Base-by-base conservation (phyloP, 2,888 invertebrate species). In the Cheilosia pagana region DNA sequence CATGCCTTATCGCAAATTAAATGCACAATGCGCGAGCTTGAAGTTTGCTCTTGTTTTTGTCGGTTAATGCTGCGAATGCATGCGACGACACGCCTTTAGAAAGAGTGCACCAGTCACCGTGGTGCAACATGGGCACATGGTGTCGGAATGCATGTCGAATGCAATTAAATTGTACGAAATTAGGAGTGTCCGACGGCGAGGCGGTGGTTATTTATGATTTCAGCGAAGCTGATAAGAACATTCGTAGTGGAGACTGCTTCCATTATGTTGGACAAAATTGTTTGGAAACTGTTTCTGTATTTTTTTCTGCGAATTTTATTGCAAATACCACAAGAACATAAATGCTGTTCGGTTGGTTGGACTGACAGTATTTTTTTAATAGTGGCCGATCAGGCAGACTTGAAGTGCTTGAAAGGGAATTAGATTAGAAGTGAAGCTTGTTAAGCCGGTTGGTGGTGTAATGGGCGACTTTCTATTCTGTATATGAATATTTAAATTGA, bases 101-200 rank as follows among this genome's bases (percentile, higher is more conserved):
- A 16, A 25, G 14, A 75, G 14, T 21, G 45, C n/a, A 16, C 14
- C 53, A 35, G 39, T 6, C 39, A 25, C 35, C 28, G 39, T 35
- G 39, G 83, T 78, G 63, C 68, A 70, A 65, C 85, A 75, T 71
- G 62, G 75, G 39, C 75, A 55, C 71, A 55, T 67, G 71, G 85
- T 85, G 85, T 81, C 55, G 76, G 81, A 81, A 85, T 85, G 85
- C 85, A 85, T 85, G 85, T 85, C 81, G 75, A 85, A 85, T 81
- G 85, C 85, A 85, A 85, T 85, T 85, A 85, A 85, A 79, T 85
- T 85, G 81, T 85, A 67, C 65, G 43, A 71, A 81, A 81, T 85
- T 85, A 85, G 85, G 85, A 81, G 85, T 85, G 85, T 71, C 76
- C 67, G 50, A 19, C 8, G 28, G 25, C 23, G 53, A 45, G 43